Base-by-base conservation (phyloP, 1,140 invertebrate genomes). In the Zaprionus taronus region DNA sequence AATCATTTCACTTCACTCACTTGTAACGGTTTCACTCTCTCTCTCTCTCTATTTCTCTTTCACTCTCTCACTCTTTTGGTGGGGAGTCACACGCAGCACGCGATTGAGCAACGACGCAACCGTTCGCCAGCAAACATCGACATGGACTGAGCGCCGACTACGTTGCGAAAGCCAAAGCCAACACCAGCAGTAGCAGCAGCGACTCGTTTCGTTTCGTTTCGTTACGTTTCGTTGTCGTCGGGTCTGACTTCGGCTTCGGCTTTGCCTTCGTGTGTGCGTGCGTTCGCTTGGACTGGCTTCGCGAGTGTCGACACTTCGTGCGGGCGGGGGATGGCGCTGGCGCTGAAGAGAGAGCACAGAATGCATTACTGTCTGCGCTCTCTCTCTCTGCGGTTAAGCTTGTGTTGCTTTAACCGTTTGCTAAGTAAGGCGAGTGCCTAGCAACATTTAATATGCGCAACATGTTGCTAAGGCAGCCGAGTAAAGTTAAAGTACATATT, bases 81-180 rank as follows among this genome's bases (percentile, higher is more conserved):
- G 41, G 41, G 41, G 41, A 47, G 41, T 47, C 41, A 47, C 41
- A 47, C 41, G 41, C 41, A 77, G 62, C 41, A 49, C 73, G 79
- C 85, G 74, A 72, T 36, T 56, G 31, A 34, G 31, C 31, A 60
- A 15, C 57, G 53, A 87, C 62, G 72, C 91, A 92, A 91, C 91
- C 91, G 91, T 64, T 87, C 91, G 77, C 79, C 83, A 87, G 84
- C 83, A 84, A 74, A 76, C 64, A 74, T 81, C 77, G 77, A 82
- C 72, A 81, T 80, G 44, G 68, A 92, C 91, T 91, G 81, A 91
- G 72, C 71, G 66, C 61, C 36, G 58, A 76, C 64, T 71, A 51
- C 67, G 68, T 65, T 60, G 74, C 78, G 69, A 80, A 71, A 73
- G 60, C 55, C 62, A 65, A 60, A 63, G 71, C 75, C 71, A 78